Percentiles rank a stretch among this genome's conserved stretches.
phyloP scores from a whole-genome alignment of 92 coral and sea anemone species.

The Palythoa grandiflora region DNA sequence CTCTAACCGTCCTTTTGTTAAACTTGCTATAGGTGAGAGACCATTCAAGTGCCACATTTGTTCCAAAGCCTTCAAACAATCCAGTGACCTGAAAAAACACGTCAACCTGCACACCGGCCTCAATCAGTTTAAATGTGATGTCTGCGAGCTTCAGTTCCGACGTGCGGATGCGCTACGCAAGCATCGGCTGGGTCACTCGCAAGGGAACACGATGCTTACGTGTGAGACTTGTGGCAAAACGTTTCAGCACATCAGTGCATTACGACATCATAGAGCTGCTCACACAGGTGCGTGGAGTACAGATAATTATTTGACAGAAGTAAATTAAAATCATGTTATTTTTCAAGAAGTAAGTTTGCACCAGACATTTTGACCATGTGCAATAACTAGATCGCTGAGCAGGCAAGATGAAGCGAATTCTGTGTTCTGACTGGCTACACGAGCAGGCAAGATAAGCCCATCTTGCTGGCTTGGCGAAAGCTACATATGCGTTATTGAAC shows the following conservation, averaged over 20 bases:
- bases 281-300: conserved; percentile 68
- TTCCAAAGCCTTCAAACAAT: conserved; percentile 96
- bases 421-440: too few species aligned
- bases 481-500: too few species aligned
- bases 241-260: conserved; percentile 81
- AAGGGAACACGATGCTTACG: conserved; percentile 71
- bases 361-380: too few species aligned
- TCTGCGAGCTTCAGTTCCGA: conserved; percentile 95
- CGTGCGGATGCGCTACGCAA: conserved; percentile 97
- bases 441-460: too few species aligned
- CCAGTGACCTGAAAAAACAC: conserved; percentile 98
- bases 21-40: conserved; percentile 76
- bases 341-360: not conserved
- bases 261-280: conserved; percentile 75
- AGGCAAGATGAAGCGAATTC: too few species aligned
- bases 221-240: conserved; percentile 85
- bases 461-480: too few species aligned
- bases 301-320: not conserved
- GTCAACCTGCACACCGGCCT: conserved; percentile 99
- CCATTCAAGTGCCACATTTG: conserved; percentile 98
- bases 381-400: too few species aligned
- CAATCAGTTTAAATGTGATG: conserved; percentile 94
- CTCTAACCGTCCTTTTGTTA: not conserved
- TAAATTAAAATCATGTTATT: not conserved
- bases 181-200: conserved; percentile 88